Evolutionary conservation across 1,140 invertebrate species (phyloP), one percentile per base, ranked within the genome.

Genomic region (Solenopsis fugax): DNA sequence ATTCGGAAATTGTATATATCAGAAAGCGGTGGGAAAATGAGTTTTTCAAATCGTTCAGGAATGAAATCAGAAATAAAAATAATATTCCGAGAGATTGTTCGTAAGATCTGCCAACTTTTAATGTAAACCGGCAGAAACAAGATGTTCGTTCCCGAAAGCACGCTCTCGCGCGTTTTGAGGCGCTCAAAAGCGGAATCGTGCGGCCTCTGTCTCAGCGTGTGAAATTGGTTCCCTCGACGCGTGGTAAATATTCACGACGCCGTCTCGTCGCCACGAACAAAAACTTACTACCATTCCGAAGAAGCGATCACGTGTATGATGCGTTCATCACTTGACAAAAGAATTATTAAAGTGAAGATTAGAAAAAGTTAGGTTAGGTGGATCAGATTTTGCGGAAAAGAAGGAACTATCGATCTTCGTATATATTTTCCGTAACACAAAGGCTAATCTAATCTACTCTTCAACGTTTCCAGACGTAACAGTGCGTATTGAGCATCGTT

Each of bases 121-220:
- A 41, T 48, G 29, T 37, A 50, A 37, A 78, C 29, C 21, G 24
- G 62, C 45, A 12, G 50, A 54, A 73, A 4, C 13, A n/a, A 60
- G 37, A 76, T 18, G 21, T 76, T 58, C 9, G 48, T 67, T 72
- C 48, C 18, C 18, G 72, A 78, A 45, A 67, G 45, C 34, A 81
- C 62, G 29, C 77, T 69, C 21, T 81, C 29, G 12, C 62, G n/a
- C 18, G 9, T 52, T 80, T 24, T 16, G 77, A 41, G 48, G 12
- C 69, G 62, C 12, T 37, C 58, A 77, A 34, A 60, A 76, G 37
- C 73, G 37, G 73, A 76, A 29, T 77, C 52, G 52, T n/a, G 34
- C 34, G 21, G n/a, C 16, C 16, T 71, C 34, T 67, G 18, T 24
- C 62, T 48, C 41, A 41, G 41, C 41, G 21, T 21, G 16, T 21